phyloP scores from a whole-genome alignment of 2,113 vertebrate species.

The Crotalus horridus region DNA sequence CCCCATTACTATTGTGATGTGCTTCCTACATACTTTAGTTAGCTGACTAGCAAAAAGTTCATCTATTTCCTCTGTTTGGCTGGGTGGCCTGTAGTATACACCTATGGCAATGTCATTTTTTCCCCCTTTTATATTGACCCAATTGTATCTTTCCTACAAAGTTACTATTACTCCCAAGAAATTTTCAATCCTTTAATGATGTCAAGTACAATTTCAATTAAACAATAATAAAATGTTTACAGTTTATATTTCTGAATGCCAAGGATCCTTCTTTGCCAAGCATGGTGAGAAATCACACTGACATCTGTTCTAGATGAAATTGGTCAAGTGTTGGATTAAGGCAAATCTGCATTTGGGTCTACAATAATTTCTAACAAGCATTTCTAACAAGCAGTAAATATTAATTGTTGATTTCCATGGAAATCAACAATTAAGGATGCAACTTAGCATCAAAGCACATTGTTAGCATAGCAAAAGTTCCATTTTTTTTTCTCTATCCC shows the following conservation, averaged over 20 bases:
- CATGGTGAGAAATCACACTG: background rate
- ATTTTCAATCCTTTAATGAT: background rate
- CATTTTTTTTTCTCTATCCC: background rate
- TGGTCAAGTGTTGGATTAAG: background rate
- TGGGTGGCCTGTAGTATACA: too few species aligned
- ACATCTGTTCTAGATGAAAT: background rate
- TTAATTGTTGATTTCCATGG: background rate
- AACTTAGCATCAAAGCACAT: background rate
- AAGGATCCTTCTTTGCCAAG: background rate
- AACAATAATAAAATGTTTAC: background rate
- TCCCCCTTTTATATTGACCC: too few species aligned
- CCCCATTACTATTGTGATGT: too few species aligned
- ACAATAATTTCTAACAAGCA: background rate
- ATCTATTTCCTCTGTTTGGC: too few species aligned
- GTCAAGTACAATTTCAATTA: background rate
- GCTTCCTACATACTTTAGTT: too few species aligned
- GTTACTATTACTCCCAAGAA: background rate
- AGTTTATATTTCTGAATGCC: background rate
- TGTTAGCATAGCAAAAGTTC: background rate
- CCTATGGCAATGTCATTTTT: too few species aligned
- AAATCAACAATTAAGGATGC: background rate
- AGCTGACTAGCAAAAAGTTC: too few species aligned
- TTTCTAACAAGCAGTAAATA: background rate
- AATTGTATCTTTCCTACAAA: background rate
- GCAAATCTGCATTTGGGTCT: background rate